Percentiles rank a stretch among this genome's conserved stretches.
Conservation (phyloP, 1,140 invertebrate genomes). For the Diorhabda sublineata region DNA sequence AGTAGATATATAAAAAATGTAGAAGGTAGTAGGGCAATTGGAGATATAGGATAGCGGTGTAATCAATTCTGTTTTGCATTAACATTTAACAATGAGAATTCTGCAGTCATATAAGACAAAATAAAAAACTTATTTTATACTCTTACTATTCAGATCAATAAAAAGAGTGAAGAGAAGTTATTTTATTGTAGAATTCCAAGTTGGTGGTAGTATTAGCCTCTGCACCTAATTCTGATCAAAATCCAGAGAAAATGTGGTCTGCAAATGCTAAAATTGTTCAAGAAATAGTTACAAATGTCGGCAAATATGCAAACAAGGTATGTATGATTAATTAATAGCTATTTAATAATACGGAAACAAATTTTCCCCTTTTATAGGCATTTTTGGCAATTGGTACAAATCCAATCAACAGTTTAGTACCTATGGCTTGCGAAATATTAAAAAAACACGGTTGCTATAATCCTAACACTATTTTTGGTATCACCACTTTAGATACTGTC, state of each 20-base stretch:
- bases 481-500: constrained; percentile 72
- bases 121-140: too few relatives aligned
- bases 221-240: constrained; percentile 21
- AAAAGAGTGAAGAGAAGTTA: too few relatives aligned
- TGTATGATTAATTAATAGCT: too few relatives aligned
- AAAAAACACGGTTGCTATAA: constrained; percentile 60
- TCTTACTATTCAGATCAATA: too few relatives aligned
- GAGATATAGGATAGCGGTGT: too few relatives aligned
- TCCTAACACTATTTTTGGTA: constrained; percentile 69
- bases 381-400: constrained; percentile 56
- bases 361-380: constrained; percentile 45
- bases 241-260: constrained; percentile 46
- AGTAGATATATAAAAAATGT: too few relatives aligned
- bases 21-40: too few relatives aligned
- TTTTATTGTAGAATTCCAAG: constrained; percentile 46
- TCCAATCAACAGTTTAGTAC: constrained; percentile 58
- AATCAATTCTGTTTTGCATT: constrained; percentile 19
- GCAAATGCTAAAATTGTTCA: constrained; percentile 50
- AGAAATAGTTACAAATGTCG: constrained; percentile 49
- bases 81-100: too few relatives aligned
- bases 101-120: too few relatives aligned
- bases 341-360: neutral
- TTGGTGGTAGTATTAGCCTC: constrained; percentile 53
- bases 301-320: constrained; percentile 38
- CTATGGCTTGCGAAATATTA: constrained; percentile 55